These are phyloP conservation scores for Caenorhabditis macrosperma DNA, from an alignment of 2,888 invertebrate genomes.

Conservation along the genomic window DNA sequence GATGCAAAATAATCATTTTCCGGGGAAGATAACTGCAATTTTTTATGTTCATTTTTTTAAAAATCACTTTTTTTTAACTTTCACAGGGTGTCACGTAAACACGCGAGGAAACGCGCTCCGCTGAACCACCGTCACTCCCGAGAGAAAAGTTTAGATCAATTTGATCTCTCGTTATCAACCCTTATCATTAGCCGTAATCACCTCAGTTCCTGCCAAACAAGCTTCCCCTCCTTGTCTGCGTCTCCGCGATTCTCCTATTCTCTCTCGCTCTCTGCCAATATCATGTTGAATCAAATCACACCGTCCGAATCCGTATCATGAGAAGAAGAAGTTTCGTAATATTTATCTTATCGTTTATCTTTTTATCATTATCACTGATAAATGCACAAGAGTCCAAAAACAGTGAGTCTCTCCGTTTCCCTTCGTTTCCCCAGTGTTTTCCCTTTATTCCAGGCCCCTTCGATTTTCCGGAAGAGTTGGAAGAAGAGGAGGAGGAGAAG, in stretches of 20 bases:
- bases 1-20: not conserved
- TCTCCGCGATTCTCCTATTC: not conserved
- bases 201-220: too few relatives aligned
- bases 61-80: too few relatives aligned
- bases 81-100: too few relatives aligned
- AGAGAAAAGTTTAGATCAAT: not conserved
- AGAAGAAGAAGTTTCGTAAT: not conserved
- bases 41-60: not conserved
- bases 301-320: not conserved
- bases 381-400: not conserved
- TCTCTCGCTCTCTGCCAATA: not conserved
- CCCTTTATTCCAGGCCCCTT: slow-evolving; percentile 29
- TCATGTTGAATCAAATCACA: not conserved
- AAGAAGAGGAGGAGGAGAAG: slow-evolving; percentile 60
- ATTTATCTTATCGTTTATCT: not conserved
- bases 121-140: too few relatives aligned
- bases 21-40: not conserved
- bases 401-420: not conserved
- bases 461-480: slow-evolving; percentile 54
- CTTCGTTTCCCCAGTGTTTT: not conserved
- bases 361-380: not conserved
- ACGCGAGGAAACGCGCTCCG: too few relatives aligned
- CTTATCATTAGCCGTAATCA: too few relatives aligned
- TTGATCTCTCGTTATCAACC: not conserved
- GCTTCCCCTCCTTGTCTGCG: not conserved